Evolutionary conservation across 1,140 invertebrate species (phyloP).

Genomic region (Globodera ellingtonae): DNA sequence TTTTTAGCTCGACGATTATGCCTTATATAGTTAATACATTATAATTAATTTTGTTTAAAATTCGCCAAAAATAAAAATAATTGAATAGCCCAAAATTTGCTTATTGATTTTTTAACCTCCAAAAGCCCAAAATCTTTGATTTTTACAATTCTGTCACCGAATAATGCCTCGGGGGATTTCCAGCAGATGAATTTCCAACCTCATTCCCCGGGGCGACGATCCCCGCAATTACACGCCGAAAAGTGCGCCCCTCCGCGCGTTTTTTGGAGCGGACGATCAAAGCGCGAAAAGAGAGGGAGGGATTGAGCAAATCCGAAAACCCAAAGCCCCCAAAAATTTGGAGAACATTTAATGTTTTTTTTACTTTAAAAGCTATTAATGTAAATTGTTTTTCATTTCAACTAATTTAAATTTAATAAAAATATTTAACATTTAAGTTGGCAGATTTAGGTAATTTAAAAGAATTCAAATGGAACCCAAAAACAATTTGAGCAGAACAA

Average conservation of each 20-base stretch:
- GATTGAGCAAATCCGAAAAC: conserved; percentile 3
- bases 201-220: background rate
- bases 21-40: no score
- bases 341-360: no score
- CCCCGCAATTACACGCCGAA: background rate
- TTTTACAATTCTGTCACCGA: background rate
- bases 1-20: background rate
- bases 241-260: background rate
- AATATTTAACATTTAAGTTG: no score
- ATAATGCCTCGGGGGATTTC: conserved; percentile 1
- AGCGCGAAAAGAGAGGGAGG: background rate
- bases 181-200: background rate
- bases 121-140: background rate
- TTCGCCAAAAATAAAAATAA: no score
- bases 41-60: no score
- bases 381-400: no score
- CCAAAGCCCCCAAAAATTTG: background rate
- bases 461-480: conserved; percentile 2
- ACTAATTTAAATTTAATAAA: no score
- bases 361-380: no score
- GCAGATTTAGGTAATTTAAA: background rate
- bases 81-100: no score
- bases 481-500: background rate
- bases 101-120: background rate
- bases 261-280: background rate